These are phyloP conservation scores for Cryptus armator DNA, from an alignment of 2,888 invertebrate genomes.

Conservation along the genomic window DNA sequence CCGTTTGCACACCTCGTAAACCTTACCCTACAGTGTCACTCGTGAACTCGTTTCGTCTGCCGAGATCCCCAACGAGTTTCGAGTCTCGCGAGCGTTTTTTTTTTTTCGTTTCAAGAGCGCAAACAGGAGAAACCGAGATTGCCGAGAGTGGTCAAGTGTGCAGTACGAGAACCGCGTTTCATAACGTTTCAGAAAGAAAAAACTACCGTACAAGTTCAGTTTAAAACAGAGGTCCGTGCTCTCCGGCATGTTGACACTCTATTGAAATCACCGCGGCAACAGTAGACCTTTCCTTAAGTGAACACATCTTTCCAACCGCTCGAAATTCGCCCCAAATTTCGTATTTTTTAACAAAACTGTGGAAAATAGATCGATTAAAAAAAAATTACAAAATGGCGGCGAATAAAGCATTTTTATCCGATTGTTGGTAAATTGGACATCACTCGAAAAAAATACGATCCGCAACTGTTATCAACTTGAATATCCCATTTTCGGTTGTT, in stretches of 20 bases:
- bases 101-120: not conserved
- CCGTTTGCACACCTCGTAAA: not conserved
- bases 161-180: not conserved
- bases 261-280: not conserved
- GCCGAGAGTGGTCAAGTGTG: constrained; percentile 2
- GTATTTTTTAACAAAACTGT: no score
- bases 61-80: not conserved
- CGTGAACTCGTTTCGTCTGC: not conserved
- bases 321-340: no score
- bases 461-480: no score
- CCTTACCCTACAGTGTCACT: not conserved
- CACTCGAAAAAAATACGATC: no score
- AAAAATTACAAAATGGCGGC: no score
- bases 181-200: constrained; percentile 4
- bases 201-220: not conserved
- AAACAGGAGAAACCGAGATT: constrained; percentile 3
- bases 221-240: not conserved
- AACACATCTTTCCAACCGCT: no score
- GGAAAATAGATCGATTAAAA: no score
- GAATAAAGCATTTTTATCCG: no score
- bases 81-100: not conserved
- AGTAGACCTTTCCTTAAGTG: not conserved
- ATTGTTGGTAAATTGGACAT: no score
- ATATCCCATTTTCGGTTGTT: no score
- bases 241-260: not conserved